Evolutionary conservation across 1,140 invertebrate genomes (phyloP), one percentile per base, ranked within the genome.

Genomic region (Hyles euphorbiae): DNA sequence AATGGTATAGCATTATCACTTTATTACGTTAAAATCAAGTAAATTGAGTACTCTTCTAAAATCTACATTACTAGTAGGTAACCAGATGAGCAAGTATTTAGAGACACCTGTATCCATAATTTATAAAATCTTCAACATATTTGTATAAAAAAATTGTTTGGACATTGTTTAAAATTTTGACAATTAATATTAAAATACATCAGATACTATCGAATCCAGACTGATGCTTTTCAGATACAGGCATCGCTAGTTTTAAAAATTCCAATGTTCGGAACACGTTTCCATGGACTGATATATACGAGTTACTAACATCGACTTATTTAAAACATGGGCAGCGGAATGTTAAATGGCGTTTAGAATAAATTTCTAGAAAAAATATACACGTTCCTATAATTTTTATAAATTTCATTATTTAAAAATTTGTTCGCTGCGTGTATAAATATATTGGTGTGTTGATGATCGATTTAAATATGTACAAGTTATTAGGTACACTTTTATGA

Each of bases 331-430:
- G 68, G 64, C 61, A 70, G 61, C 62, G 53, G 56, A 40, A 64
- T 58, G 22, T 60, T 55, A 50, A 45, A 62, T 72, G 65, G 70
- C 66, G 54, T 72, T 72, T 58, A 70, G 60, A 73, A 78, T 81
- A 85, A 74, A 79, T 72, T 61, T 76, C 74, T 86, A 82, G 75
- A 83, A 86, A 83, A 86, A 78, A 83, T 83, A 83, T 79, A 65
- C 74, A 58, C 71, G 70, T 64, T 61, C 63, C 68, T 56, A 61
- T 52, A 34, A 34, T 52, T 52, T 52, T 40, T 40, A 40, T 40
- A 40, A 40, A 40, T 5, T 40, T 52, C 6, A 12, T 34, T 34
- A 34, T 9, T 52, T 34, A 52, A 52, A 53, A 55, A 55, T 61
- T 59, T 53, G 58, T 63, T 50, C 53, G 55, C 56, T 64, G 63